These are phyloP conservation scores for Ostrea denselamellosa DNA, from an alignment of 1,140 invertebrate genomes.

Conservation along the genomic window DNA sequence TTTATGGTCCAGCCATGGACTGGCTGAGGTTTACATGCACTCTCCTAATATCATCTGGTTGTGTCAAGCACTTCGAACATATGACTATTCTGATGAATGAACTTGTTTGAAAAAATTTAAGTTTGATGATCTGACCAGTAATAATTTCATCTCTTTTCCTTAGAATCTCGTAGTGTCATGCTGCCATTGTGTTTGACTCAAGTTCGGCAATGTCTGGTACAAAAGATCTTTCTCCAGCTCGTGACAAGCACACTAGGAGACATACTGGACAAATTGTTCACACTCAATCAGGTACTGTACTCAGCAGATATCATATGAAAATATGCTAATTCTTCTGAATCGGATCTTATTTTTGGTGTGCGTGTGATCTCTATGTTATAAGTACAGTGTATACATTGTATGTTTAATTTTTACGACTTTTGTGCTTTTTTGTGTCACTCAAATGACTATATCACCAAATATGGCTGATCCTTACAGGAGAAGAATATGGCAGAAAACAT, in stretches of 20 bases:
- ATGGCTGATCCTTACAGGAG: not conserved
- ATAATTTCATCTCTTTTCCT: conserved; percentile 60
- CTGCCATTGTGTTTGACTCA: conserved; percentile 67
- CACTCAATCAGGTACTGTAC: conserved; percentile 63
- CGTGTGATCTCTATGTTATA: too few relatives aligned
- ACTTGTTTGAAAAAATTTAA: too few relatives aligned
- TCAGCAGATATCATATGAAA: not conserved
- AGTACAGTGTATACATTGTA: too few relatives aligned
- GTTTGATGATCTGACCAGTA: too few relatives aligned
- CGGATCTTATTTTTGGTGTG: too few relatives aligned
- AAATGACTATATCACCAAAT: not conserved
- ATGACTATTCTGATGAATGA: too few relatives aligned
- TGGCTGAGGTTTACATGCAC: too few relatives aligned
- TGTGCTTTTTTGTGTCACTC: not conserved
- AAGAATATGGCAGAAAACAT: conserved; percentile 13
- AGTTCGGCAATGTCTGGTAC: conserved; percentile 76
- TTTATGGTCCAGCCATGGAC: too few relatives aligned
- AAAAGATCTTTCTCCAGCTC: conserved; percentile 80
- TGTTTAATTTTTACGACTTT: not conserved
- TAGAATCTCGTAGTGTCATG: conserved; percentile 86
- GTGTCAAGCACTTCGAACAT: too few relatives aligned
- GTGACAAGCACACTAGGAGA: conserved; percentile 69
- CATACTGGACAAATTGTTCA: conserved; percentile 68
- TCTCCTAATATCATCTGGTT: too few relatives aligned
- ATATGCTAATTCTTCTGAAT: too few relatives aligned